phyloP scores from a whole-genome alignment of 2,888 invertebrate genomes.

The Synergus laeviventris region DNA sequence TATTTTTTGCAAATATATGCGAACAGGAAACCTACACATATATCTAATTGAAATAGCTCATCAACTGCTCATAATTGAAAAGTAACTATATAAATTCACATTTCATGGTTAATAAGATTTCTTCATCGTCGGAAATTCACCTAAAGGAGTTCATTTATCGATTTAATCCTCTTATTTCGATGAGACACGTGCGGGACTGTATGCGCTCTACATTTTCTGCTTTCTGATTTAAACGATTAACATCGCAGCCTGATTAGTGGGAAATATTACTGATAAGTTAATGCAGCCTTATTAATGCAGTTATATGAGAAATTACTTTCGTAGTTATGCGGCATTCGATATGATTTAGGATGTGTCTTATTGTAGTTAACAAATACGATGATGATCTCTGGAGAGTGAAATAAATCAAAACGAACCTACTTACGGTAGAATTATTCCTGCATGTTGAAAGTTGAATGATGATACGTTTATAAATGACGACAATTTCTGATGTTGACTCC shows the following conservation, averaged over 20 bases:
- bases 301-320: neutral
- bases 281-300: neutral
- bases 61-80: neutral
- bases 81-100: neutral
- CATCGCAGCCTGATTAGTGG: conserved; percentile 5
- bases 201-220: conserved; percentile 10
- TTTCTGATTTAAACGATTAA: conserved; percentile 3
- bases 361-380: too few relatives aligned
- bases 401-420: too few relatives aligned
- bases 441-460: too few relatives aligned
- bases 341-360: too few relatives aligned
- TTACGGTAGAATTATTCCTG: too few relatives aligned
- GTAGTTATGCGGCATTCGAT: neutral
- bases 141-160: neutral
- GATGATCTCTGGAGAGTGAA: too few relatives aligned
- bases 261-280: neutral
- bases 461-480: too few relatives aligned
- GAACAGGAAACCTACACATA: neutral
- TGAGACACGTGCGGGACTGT: conserved; percentile 39
- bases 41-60: neutral
- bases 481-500: too few relatives aligned
- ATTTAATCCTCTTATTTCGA: conserved; percentile 44
- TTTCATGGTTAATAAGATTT: neutral
- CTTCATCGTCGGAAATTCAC: neutral
- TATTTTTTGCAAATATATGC: neutral